Base-by-base conservation (phyloP, 2,113 vertebrate genomes). In the Chloropsis hardwickii region DNA sequence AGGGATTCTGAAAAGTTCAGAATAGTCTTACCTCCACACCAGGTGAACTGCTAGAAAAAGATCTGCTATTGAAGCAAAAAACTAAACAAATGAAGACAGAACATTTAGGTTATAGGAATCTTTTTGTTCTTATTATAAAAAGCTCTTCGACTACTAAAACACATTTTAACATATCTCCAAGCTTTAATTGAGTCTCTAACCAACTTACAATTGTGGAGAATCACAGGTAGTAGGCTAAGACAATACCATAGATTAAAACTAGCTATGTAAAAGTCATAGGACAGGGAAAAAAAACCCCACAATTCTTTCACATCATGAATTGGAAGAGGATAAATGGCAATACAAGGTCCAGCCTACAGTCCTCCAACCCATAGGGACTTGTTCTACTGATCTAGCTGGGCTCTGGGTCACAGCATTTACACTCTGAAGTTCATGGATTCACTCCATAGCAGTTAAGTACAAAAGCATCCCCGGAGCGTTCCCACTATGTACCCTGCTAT, bases 271-370 rank as follows among this genome's bases (percentile, higher is more conserved):
- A 80, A 78, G 5, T 29, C 6, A 61, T 7, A 17, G 18, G 23
- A 28, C 0, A 0, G 16, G 6, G 8, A 5, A 4, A 3, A 14
- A 37, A 27, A 27, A 11, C 2, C 7, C 6, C 18, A 25, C 20
- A 70, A 12, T 39, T 73, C 31, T 77, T 77, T 54, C 47, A 54
- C 27, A 66, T 62, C 19, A 35, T 29, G 56, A 78, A 44, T 5
- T 40, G 10, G 9, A 27, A 82, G 37, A 44, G 6, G 42, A 80
- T 29, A 91, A 90, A 73, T 40, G 33, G 27, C 61, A 84, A 61
- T 8, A 40, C 5, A 39, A 84, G 47, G 60, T 35, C 18, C 72
- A 89, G 33, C 11, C 29, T 81, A 35, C 14, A 92, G 80, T 23
- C 45, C 71, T 83, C 22, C 3, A 1, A 66, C 35, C 60, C 64